These are phyloP conservation scores for Huso huso DNA, from an alignment of 2,797 vertebrate genomes.

Conservation along the genomic window DNA sequence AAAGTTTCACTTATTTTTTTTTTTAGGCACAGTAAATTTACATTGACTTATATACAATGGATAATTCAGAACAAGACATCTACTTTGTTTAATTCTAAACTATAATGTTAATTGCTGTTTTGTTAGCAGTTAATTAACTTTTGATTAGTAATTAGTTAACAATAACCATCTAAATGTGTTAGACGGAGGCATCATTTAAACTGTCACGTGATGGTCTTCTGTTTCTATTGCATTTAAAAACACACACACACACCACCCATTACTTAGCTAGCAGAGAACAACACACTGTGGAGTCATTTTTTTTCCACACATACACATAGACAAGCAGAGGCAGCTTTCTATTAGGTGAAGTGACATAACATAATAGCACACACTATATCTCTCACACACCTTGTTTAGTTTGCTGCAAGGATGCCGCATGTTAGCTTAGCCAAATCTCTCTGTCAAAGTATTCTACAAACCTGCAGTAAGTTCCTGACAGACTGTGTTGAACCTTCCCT, in stretches of 20 bases:
- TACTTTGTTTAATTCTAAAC: not conserved
- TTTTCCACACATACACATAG: not conserved
- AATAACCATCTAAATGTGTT: no score
- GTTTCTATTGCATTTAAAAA: not conserved
- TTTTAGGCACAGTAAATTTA: not conserved
- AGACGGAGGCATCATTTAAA: no score
- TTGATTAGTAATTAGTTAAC: not conserved
- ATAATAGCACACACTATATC: not conserved
- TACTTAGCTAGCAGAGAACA: not conserved
- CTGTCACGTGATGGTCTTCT: no score
- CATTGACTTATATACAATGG: not conserved
- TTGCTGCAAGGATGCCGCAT: not conserved
- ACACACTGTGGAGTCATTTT: not conserved
- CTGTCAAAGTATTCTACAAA: not conserved
- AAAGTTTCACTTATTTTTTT: no score
- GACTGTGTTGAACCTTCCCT: no score
- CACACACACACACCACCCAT: not conserved
- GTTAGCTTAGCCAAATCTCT: not conserved
- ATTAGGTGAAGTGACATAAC: not conserved
- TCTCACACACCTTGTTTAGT: not conserved
- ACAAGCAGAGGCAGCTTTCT: not conserved
- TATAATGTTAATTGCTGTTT: not conserved
- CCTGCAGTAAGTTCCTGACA: not conserved
- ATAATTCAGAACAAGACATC: not conserved
- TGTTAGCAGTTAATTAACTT: not conserved